Evolutionary conservation across 2,888 invertebrate species (phyloP).

Genomic region (Drosophila kokeensis): DNA sequence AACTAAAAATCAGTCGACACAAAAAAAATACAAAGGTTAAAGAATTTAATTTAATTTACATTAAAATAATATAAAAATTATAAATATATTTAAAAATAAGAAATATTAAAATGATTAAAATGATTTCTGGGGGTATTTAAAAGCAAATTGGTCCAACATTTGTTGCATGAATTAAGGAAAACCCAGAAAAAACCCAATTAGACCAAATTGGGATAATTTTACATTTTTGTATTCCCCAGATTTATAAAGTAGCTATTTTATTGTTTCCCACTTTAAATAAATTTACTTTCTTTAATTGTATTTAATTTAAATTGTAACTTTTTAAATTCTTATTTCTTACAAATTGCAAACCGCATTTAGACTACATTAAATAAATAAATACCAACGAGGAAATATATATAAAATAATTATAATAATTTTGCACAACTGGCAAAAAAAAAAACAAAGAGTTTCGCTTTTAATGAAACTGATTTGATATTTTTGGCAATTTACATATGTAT

Average conservation of each 20-base stretch:
- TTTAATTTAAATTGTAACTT: not conserved
- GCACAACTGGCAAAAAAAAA: not conserved
- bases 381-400: not conserved
- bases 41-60: too few species aligned
- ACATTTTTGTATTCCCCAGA: not conserved
- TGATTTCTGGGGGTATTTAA: too few species aligned
- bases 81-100: too few species aligned
- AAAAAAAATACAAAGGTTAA: too few species aligned
- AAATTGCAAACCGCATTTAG: not conserved
- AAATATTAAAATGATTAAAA: too few species aligned
- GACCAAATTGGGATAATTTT: too few species aligned
- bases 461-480: not conserved
- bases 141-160: too few species aligned
- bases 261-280: not conserved
- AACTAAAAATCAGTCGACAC: too few species aligned
- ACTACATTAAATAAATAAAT: not conserved
- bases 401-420: not conserved
- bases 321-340: not conserved
- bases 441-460: not conserved
- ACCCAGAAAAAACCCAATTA: too few species aligned
- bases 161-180: too few species aligned
- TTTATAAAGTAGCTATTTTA: not conserved
- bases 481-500: not conserved
- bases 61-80: too few species aligned
- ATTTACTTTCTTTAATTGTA: not conserved